Evolutionary conservation across 2,888 invertebrate species (phyloP).

Genomic region (Lithosia quadra): DNA sequence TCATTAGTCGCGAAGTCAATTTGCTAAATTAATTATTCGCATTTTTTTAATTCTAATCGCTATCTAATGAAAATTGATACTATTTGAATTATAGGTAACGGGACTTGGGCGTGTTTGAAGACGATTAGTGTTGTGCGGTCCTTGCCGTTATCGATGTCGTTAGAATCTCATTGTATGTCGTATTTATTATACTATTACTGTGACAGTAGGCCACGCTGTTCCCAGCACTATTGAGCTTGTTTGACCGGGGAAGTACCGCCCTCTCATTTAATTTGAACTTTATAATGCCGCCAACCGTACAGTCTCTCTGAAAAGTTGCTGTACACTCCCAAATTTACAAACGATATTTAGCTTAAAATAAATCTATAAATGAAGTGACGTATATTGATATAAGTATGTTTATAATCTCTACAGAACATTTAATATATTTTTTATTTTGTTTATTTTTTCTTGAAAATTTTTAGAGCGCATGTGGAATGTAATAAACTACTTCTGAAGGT

Average conservation of each 20-base stretch:
- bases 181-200: not conserved
- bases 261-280: not conserved
- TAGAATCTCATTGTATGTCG: not conserved
- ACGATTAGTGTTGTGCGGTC: not conserved
- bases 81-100: constrained; percentile 2
- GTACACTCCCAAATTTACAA: no score
- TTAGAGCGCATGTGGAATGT: no score
- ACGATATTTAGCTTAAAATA: no score
- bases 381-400: no score
- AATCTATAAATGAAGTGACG: no score
- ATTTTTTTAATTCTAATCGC: not conserved
- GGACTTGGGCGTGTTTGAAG: not conserved
- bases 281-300: not conserved
- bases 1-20: not conserved
- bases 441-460: no score
- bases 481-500: no score
- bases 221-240: not conserved
- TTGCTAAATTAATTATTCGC: not conserved
- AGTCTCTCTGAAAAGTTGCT: no score
- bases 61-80: not conserved
- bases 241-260: not conserved
- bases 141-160: not conserved
- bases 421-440: no score
- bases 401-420: no score
- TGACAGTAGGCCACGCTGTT: not conserved